phyloP scores from a whole-genome alignment of 1,140 invertebrate genomes.

The Belonocnema kinseyi region DNA sequence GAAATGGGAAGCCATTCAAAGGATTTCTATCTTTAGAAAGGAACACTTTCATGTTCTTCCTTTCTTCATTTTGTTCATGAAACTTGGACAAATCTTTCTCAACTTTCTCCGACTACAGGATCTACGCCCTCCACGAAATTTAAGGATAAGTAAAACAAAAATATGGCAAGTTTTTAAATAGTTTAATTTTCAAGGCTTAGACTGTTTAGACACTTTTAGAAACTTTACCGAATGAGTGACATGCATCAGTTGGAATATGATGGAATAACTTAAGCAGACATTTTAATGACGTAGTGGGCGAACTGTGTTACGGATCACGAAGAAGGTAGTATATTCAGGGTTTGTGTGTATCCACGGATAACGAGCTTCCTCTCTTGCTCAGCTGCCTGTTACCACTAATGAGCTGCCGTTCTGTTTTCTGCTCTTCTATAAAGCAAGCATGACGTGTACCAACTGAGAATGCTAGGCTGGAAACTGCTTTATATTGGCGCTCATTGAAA shows the following conservation, averaged over 20 bases:
- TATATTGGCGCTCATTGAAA: slow-evolving; percentile 54
- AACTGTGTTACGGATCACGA: slow-evolving; percentile 43
- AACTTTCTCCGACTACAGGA: too few species aligned
- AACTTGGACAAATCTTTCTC: too few species aligned
- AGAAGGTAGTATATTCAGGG: slow-evolving; percentile 45
- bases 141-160: too few species aligned
- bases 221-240: too few species aligned
- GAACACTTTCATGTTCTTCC: too few species aligned
- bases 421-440: slow-evolving; percentile 46
- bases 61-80: too few species aligned
- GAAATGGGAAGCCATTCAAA: too few species aligned
- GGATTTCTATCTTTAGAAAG: too few species aligned
- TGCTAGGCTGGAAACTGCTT: slow-evolving; percentile 51
- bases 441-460: slow-evolving; percentile 36
- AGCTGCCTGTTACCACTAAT: slow-evolving; percentile 71
- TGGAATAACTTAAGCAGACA: slow-evolving; percentile 36
- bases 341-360: slow-evolving; percentile 71
- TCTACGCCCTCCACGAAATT: too few species aligned
- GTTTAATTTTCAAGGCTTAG: too few species aligned
- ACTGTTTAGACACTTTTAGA: background rate
- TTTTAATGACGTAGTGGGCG: slow-evolving; percentile 26
- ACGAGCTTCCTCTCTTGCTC: slow-evolving; percentile 71
- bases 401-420: slow-evolving; percentile 70
- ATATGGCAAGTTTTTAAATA: too few species aligned
- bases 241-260: too few species aligned